phyloP scores from a whole-genome alignment of 2,888 invertebrate genomes.

The Halocaridina rubra region DNA sequence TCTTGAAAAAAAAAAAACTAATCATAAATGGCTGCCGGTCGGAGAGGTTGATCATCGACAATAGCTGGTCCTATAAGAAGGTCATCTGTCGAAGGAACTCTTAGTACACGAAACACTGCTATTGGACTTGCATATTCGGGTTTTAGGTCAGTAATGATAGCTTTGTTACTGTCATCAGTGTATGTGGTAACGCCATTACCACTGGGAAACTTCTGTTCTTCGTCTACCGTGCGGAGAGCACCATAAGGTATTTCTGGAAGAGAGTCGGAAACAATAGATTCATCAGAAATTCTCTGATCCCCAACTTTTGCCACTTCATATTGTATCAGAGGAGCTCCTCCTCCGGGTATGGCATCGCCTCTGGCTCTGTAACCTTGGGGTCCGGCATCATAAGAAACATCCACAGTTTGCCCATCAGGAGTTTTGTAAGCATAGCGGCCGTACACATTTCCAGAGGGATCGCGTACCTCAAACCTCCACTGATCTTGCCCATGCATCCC shows the following conservation, averaged over 20 bases:
- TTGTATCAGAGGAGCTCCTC: slow-evolving; percentile 17
- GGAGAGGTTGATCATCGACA: slow-evolving; percentile 16
- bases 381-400: slow-evolving; percentile 47
- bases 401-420: slow-evolving; percentile 50
- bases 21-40: slow-evolving; percentile 30
- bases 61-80: slow-evolving; percentile 1
- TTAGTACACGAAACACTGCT: slow-evolving; percentile 13
- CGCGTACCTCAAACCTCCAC: slow-evolving; percentile 55
- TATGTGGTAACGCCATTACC: slow-evolving; percentile 35
- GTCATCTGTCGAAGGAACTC: not conserved
- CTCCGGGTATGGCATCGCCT: slow-evolving; percentile 48
- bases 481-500: slow-evolving; percentile 52
- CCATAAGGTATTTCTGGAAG: slow-evolving; percentile 3
- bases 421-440: slow-evolving; percentile 50
- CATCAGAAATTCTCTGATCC: no score
- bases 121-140: not conserved
- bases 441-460: slow-evolving; percentile 32
- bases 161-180: slow-evolving; percentile 21
- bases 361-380: slow-evolving; percentile 34
- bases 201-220: slow-evolving; percentile 7
- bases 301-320: not conserved
- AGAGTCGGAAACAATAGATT: not conserved
- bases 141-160: slow-evolving; percentile 38
- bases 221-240: not conserved
- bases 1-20: no score